Conservation (phyloP, 2,113 vertebrate species). For the Sula dactylatra region DNA sequence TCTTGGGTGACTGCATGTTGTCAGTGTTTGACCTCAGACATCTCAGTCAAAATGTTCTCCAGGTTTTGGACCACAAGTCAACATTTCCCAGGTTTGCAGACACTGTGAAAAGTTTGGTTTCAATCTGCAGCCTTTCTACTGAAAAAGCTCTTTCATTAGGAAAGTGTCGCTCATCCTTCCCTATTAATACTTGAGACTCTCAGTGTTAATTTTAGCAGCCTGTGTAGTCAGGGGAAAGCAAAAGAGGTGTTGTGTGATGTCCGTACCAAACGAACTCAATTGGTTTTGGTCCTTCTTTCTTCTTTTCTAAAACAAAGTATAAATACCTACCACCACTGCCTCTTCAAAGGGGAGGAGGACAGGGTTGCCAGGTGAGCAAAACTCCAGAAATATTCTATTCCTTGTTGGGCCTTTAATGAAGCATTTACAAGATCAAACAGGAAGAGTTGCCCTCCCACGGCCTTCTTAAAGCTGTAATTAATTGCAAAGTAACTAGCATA, state of each 20-base stretch:
- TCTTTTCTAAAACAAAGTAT: neutral
- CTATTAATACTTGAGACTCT: neutral
- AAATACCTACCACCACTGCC: neutral
- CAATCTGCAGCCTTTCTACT: neutral
- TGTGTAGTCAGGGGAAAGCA: neutral
- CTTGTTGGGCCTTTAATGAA: conserved; percentile 43
- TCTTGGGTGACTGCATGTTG: neutral
- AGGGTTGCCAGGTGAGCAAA: neutral
- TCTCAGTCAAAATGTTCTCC: neutral
- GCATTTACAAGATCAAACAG: conserved; percentile 36
- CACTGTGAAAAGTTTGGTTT: neutral
- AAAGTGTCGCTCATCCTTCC: neutral
- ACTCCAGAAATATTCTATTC: neutral
- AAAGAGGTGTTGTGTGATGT: neutral
- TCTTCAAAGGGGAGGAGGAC: neutral
- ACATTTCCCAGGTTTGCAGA: neutral
- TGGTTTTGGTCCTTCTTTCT: neutral
- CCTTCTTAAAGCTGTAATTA: conserved; percentile 57
- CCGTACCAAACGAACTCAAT: neutral
- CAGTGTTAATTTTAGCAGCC: neutral
- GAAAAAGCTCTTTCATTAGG: neutral
- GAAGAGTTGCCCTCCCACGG: conserved; percentile 13
- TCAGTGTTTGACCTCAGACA: neutral
- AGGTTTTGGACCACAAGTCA: neutral
- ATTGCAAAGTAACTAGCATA: conserved; percentile 41